Evolutionary conservation across 2,113 vertebrate species (phyloP).

Genomic region (Mohoua ochrocephala): DNA sequence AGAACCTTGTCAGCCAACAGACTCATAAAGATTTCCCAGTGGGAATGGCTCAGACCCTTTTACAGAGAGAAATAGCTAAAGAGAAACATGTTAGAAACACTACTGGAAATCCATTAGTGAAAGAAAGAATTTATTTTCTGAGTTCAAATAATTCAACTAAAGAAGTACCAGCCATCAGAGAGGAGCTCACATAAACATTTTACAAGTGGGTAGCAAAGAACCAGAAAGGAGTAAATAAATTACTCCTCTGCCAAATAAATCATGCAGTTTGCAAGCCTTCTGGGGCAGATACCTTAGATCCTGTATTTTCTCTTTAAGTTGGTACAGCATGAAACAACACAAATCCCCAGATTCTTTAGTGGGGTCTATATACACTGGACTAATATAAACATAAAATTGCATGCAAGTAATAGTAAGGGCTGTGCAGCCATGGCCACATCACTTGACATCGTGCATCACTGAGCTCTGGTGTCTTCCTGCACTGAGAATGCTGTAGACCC

Average conservation of each 20-base stretch:
- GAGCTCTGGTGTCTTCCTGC: background rate
- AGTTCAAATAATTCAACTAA: background rate
- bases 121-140: background rate
- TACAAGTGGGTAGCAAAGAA: constrained; percentile 9
- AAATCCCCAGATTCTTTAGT: background rate
- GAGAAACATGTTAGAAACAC: background rate
- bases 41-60: background rate
- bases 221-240: constrained; percentile 13
- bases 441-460: accelerated
- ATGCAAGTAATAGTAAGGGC: background rate
- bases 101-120: background rate
- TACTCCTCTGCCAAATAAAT: background rate
- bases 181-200: background rate
- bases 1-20: background rate
- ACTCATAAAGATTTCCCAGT: background rate
- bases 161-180: background rate
- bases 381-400: background rate
- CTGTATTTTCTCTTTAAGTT: background rate
- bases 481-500: background rate
- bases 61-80: background rate
- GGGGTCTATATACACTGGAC: background rate
- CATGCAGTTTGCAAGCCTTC: background rate
- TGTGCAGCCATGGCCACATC: background rate
- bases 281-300: background rate
- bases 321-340: background rate